Base-by-base conservation (phyloP, 2,797 vertebrate genomes). In the Hoplostethus atlanticus region DNA sequence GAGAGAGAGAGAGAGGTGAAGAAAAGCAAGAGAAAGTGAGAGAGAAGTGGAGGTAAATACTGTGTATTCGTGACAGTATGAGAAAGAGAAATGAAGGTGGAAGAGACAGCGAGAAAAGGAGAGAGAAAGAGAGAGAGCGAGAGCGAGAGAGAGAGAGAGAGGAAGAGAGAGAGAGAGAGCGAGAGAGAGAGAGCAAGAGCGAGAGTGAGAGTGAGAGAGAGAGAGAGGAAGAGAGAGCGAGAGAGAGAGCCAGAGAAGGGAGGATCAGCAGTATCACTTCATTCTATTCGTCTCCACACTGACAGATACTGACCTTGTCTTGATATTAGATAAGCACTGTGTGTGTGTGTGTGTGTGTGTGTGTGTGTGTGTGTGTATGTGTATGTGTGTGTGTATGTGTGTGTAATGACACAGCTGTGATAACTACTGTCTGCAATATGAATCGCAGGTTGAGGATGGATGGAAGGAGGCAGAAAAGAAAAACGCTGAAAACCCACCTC, bases 241-340 rank as follows among this genome's bases (percentile, higher is more conserved):
- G 8, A 21, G 6, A 17, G 34, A 55, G 4, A 34, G 30, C 13
- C 6, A 55, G 52, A 31, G 30, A 31, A 12, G 28, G 28, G 25
- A 55, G 53, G 30, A 55, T 55, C 13, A 55, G 53, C 53, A 13
- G 15, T 38, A 53, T 69, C 31, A 2, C 30, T 63, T 55, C 36
- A 17, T 12, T 67, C 44, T 38, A 56, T 75, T 77, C 68, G 67
- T 76, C 53, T 62, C 51, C 31, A 71, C 64, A 30, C 36, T 61
- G 55, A 72, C 65, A 63, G 48, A 69, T 47, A 50, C 64, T 77
- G 75, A 81, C 81, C 82, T 78, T 77, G 77, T 77, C 64, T 53
- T 76, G 56, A 80, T 80, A 79, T 74, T 61, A 84, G 72, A 86
- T 76, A 77, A 78, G 69, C 71, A 30, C 30, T 34, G 16, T 51